Conservation (phyloP, 1,140 invertebrate species). For the Calycopis cecrops region DNA sequence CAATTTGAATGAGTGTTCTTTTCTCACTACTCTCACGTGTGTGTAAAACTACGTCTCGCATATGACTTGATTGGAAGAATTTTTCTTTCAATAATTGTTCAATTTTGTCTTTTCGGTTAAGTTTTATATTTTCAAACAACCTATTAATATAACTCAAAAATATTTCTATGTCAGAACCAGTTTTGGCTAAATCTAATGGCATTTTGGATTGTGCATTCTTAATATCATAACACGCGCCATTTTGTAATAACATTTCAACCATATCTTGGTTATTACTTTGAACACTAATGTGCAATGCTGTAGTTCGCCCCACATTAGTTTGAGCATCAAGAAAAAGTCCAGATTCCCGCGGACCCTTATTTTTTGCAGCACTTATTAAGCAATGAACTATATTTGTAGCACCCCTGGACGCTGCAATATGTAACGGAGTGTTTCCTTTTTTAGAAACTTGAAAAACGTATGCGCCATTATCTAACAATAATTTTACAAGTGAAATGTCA, state of each 20-base stretch:
- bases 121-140: background rate
- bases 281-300: background rate
- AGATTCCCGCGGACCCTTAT: background rate
- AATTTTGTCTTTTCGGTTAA: background rate
- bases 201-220: background rate
- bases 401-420: background rate
- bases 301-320: background rate
- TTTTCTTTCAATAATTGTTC: conserved; percentile 3
- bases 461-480: conserved; percentile 12
- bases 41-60: background rate
- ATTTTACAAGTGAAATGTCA: conserved; percentile 4
- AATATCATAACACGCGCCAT: conserved; percentile 1
- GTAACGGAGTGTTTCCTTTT: background rate
- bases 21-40: background rate
- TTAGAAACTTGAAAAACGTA: background rate
- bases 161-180: background rate
- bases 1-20: background rate
- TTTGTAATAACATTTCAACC: background rate
- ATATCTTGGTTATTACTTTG: background rate
- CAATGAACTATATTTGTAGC: background rate
- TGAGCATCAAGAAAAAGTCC: background rate
- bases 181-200: background rate
- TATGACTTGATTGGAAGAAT: background rate
- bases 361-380: background rate
- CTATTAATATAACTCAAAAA: conserved; percentile 2